Conservation (phyloP, 2,888 invertebrate species). For the Drosophila melanosoma region DNA sequence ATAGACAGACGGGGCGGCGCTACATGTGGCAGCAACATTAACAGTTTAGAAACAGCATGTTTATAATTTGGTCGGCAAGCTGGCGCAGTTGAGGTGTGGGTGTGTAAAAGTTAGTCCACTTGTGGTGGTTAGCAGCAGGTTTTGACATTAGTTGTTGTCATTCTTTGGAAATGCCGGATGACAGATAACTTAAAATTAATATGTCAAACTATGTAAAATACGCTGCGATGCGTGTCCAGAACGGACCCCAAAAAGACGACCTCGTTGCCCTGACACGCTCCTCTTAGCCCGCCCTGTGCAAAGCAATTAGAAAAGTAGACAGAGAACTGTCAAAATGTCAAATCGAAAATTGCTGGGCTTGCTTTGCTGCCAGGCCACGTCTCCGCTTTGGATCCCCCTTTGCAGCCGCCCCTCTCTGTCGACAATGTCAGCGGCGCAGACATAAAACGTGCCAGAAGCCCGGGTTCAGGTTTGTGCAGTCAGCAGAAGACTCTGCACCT, state of each 20-base stretch:
- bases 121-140: not conserved
- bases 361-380: slow-evolving; percentile 37
- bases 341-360: slow-evolving; percentile 76
- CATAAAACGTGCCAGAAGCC: slow-evolving; percentile 42
- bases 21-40: slow-evolving; percentile 56
- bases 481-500: slow-evolving; percentile 35
- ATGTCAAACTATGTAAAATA: slow-evolving; percentile 76
- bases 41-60: slow-evolving; percentile 29
- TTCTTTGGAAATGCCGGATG: slow-evolving; percentile 42
- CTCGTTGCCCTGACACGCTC: not conserved
- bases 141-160: slow-evolving; percentile 67
- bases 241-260: slow-evolving; percentile 30
- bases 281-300: not conserved
- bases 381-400: not conserved
- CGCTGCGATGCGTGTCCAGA: slow-evolving; percentile 65
- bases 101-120: not conserved
- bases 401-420: slow-evolving; percentile 2
- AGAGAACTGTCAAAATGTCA: slow-evolving; percentile 75
- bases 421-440: slow-evolving; percentile 44
- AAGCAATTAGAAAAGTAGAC: slow-evolving; percentile 72
- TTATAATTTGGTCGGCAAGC: not conserved
- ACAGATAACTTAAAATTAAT: slow-evolving; percentile 69
- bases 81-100: not conserved
- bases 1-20: slow-evolving; percentile 35
- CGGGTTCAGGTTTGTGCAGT: slow-evolving; percentile 40